phyloP scores from a whole-genome alignment of 2,797 vertebrate species.

The Falco concolor region DNA sequence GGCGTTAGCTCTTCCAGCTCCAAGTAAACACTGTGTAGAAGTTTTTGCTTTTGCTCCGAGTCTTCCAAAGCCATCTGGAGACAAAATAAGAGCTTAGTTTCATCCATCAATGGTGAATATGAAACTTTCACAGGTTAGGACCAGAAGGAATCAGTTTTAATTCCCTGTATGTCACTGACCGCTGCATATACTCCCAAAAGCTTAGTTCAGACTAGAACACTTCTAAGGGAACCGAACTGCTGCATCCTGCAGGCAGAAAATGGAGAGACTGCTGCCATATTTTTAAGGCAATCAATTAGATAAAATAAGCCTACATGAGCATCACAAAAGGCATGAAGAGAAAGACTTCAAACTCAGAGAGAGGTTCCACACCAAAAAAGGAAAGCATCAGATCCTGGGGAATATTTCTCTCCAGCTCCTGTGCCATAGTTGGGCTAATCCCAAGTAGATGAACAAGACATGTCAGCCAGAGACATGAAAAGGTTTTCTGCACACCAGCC shows the following conservation, averaged over 20 bases:
- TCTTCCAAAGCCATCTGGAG: constrained; percentile 87
- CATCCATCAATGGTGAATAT: not conserved
- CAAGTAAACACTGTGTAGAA: constrained; percentile 75
- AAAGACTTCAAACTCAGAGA: not conserved
- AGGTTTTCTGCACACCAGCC: not conserved
- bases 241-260: not conserved
- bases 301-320: not conserved
- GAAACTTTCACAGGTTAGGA: not conserved
- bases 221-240: not conserved
- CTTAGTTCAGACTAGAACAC: not conserved
- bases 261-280: not conserved
- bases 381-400: not conserved
- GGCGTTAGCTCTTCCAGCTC: constrained; percentile 82
- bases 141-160: not conserved
- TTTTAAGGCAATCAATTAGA: not conserved
- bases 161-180: not conserved
- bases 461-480: not conserved
- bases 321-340: not conserved
- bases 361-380: not conserved
- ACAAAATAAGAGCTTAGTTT: not conserved
- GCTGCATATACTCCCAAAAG: not conserved
- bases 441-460: not conserved
- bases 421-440: not conserved
- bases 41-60: constrained; percentile 83
- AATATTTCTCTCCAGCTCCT: not conserved